Evolutionary conservation across 2,888 invertebrate species (phyloP).

Genomic region (Escarpia spicata): DNA sequence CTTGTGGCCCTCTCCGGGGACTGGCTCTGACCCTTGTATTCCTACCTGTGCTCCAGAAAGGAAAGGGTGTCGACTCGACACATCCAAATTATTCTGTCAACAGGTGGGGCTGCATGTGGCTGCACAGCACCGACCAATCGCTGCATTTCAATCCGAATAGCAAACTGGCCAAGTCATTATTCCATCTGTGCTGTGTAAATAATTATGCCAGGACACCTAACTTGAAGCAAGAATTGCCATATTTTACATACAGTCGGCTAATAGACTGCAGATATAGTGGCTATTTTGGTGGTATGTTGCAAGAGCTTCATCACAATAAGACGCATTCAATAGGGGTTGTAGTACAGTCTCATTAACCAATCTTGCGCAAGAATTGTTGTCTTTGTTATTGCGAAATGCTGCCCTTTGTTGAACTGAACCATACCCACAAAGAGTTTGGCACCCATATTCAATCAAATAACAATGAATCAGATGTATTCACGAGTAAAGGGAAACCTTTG

Average conservation of each 20-base stretch:
- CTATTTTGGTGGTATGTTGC: background rate
- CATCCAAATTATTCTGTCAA: background rate
- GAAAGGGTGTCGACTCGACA: background rate
- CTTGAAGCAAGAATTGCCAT: background rate
- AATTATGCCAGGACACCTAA: background rate
- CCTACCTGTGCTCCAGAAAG: background rate
- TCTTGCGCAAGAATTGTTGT: background rate
- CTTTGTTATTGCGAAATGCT: background rate
- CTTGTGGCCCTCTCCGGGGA: background rate
- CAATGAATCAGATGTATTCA: background rate
- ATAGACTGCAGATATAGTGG: background rate
- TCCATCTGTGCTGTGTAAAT: background rate
- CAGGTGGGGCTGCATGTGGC: background rate
- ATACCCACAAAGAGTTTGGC: background rate
- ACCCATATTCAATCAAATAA: background rate
- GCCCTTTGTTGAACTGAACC: background rate
- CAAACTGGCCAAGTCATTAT: background rate
- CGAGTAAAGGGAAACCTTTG: background rate
- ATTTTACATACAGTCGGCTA: background rate
- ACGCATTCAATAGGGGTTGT: background rate
- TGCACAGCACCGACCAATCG: background rate
- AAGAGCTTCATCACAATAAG: background rate
- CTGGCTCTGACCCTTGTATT: background rate
- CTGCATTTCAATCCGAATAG: background rate
- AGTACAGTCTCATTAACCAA: background rate